Evolutionary conservation across 2,113 vertebrate species (phyloP), one percentile per base, ranked within the genome.

Genomic region (Xiphophorus maculatus): DNA sequence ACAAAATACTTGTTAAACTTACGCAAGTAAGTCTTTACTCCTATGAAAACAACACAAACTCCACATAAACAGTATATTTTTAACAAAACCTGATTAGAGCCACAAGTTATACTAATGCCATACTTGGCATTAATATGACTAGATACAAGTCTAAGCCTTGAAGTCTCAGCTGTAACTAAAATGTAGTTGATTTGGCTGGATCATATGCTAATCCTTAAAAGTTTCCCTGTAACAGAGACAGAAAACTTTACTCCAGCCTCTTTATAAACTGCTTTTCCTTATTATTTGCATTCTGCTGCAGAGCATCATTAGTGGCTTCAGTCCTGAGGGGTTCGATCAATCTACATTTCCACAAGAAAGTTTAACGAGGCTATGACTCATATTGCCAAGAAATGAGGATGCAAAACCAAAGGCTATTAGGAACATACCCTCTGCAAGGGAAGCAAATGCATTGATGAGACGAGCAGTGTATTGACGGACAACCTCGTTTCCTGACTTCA

Each of bases 371-470:
- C 22, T 44, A 7, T 69, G 71, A 79, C 27, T 81, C 60, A 14
- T 11, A 15, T 35, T 77, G n/a, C 8, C 54, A 80, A 66, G 40
- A 74, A 76, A 72, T 65, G 42, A 71, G 7, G 9, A 80, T 69
- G 69, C n/a, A 48, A 66, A 69, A 68, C 27, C 69, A 68, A 63
- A 33, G 33, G 8, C 7, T 25, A 3, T 0, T 66, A 54, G 35
- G 13, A 66, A 87, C 94, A 90, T 92, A 99, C 98, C 97, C 87
- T 96, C 96, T 12, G 94, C 92, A 58, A 99, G 91, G 3, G 97
- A 99, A 12, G 97, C 96, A 37, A 98, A 95, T 0, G 96, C 94
- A 67, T 98, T 98, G 92, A 99, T 87, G 33, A 99, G 96, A 51
- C 96, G 94, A 77, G 97, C 96, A 81, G 86, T 94, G 86, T 97